Base-by-base conservation (phyloP, 1,140 invertebrate genomes). In the Drosophila repletoides region DNA sequence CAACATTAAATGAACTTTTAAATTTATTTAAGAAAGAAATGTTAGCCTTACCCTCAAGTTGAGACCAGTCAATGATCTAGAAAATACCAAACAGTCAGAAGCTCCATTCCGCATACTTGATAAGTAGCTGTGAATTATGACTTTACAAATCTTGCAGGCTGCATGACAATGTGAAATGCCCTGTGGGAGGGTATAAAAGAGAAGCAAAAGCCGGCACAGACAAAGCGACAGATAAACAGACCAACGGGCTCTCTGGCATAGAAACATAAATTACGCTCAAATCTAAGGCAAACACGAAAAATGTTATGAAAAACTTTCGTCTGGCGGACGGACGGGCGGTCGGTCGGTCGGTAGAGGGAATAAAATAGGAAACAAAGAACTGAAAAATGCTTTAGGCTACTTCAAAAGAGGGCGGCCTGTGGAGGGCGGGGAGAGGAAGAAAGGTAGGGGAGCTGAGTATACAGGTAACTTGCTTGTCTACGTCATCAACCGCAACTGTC, bases 241-340 rank as follows among this genome's bases (percentile, higher is more conserved):
- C 52, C 56, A 56, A 55, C 71, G 36, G 41, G 36, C 60, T 52
- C 60, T 52, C 5, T 59, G 66, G 49, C 77, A 72, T 41, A 67
- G 76, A 83, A 83, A 76, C 76, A 81, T 83, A 81, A 81, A 81
- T 81, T 81, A 76, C 75, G 52, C 53, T 58, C 34, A 61, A 80
- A 74, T 80, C 70, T 71, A 74, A 80, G 76, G 43, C 67, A 65
- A 46, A 21, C 45, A 22, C 19, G 7, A 38, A 45, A 12, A 63
- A 22, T 22, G 36, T 58, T 75, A 65, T 70, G 43, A 75, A 75
- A 80, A 76, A 72, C 66, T 80, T 81, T 43, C 31, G 22, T 61
- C 12, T 66, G 24, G n/a, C 43, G 41, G 34, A 49, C 15, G n/a
- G 26, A n/a, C 3, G 1, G 5, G 7, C 46, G 26, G 26, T 1